Conservation (phyloP, 2,888 invertebrate species). For the Idaea aversata region DNA sequence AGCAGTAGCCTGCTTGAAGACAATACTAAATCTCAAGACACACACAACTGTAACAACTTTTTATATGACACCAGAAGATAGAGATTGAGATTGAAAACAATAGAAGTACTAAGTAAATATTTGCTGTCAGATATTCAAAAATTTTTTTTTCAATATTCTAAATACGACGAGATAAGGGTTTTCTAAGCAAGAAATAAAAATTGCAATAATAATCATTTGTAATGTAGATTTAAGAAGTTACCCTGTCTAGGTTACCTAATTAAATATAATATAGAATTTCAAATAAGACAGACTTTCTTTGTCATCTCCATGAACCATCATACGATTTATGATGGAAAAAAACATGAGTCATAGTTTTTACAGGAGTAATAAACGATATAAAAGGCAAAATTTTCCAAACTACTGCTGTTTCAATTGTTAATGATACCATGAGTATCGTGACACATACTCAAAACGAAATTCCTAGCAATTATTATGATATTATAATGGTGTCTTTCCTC, state of each 20-base stretch:
- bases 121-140: no score
- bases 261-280: no score
- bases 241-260: no score
- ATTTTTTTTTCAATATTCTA: no score
- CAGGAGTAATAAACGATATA: neutral
- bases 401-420: neutral
- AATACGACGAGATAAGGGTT: no score
- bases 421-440: neutral
- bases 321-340: conserved; percentile 10
- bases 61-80: no score
- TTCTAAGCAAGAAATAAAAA: no score
- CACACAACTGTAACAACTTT: no score
- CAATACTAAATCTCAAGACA: neutral
- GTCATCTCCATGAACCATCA: conserved; percentile 13
- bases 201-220: no score
- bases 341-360: neutral
- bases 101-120: no score
- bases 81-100: no score
- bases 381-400: neutral
- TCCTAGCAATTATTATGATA: neutral
- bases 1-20: conserved; percentile 4
- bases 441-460: neutral
- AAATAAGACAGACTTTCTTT: neutral
- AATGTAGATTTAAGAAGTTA: no score
- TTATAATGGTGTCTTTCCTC: conserved; percentile 13